Evolutionary conservation across 2,797 vertebrate species (phyloP), one percentile per base, ranked within the genome.

Genomic region (Lerista edwardsae): DNA sequence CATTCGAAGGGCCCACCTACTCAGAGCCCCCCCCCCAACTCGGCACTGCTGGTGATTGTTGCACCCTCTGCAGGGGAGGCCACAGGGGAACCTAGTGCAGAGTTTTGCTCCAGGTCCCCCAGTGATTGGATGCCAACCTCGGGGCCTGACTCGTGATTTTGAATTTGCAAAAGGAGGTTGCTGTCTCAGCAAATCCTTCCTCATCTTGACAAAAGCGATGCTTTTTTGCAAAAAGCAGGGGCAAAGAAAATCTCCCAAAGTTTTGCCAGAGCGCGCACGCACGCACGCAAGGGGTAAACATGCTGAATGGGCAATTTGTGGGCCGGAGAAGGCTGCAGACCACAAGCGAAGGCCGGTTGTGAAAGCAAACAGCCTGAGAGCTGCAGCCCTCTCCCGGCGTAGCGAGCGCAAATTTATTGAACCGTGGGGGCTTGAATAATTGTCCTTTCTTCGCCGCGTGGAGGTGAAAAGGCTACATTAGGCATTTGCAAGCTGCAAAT

Each of bases 401-500:
- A 90, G 93, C 89, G 90, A 91, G 93, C 86, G 93, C 89, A 93
- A 95, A 95, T 96, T 69, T 76, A 96, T 95, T 95, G 95, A 97
- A 91, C 90, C 93, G 87, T 91, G 83, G 84, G 93, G 94, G 91
- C 83, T 94, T 95, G 93, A 95, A 91, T 96, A 94, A 95, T 93
- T 94, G 89, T 94, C 91, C 91, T 89, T 93, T 89, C 91, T 87
- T 84, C 84, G 79, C 93, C 91, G 12, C 12, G 91, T 0, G 79
- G 79, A 88, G 91, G 93, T 91, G 93, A 94, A 88, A 94, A 92
- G 94, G 91, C 78, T 88, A 90, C 89, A 90, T 94, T 93, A 94
- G 93, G 95, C 95, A 94, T 95, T 95, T 95, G 93, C 96, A 87
- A 90, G 94, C 95, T 97, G 96, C 96, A 95, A 95, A 97, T 91